A percentile compares a stretch with the other conserved stretches of the same genome.
These are phyloP conservation scores for Eriocheir sinensis DNA, from an alignment of 1,140 invertebrate species.

Conservation along the genomic window DNA sequence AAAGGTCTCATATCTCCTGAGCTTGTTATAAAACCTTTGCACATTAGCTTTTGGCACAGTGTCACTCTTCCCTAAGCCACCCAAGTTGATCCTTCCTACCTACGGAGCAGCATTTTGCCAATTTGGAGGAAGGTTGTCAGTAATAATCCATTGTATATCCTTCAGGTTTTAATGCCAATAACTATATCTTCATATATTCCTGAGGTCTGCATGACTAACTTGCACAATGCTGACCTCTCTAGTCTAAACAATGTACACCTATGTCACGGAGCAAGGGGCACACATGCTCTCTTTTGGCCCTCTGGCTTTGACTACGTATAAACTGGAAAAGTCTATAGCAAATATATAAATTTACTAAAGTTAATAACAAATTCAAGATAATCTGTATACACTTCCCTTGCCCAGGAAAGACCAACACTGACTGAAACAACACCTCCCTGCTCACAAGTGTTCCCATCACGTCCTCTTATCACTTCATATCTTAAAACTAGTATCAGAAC, in stretches of 20 bases:
- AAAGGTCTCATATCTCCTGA: too few relatives aligned
- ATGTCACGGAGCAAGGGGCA: background rate
- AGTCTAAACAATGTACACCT: background rate
- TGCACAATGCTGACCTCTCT: background rate
- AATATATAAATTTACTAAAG: background rate
- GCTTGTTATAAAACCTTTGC: too few relatives aligned
- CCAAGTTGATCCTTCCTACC: too few relatives aligned
- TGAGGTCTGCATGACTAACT: constrained; percentile 11
- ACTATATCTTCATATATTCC: background rate
- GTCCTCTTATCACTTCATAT: background rate
- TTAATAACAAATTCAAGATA: background rate
- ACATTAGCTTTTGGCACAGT: too few relatives aligned
- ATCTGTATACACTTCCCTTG: background rate
- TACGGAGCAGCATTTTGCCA: too few relatives aligned
- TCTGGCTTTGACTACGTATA: background rate
- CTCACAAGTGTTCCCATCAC: background rate
- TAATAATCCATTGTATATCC: background rate
- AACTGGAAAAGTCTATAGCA: background rate
- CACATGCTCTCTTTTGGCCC: background rate
- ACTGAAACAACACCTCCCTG: background rate
- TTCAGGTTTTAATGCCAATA: background rate
- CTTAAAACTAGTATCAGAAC: background rate
- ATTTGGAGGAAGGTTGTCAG: too few relatives aligned
- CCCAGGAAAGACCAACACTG: background rate
- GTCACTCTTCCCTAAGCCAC: too few relatives aligned